Conservation (phyloP, 1,140 invertebrate species). For the Delia radicum region DNA sequence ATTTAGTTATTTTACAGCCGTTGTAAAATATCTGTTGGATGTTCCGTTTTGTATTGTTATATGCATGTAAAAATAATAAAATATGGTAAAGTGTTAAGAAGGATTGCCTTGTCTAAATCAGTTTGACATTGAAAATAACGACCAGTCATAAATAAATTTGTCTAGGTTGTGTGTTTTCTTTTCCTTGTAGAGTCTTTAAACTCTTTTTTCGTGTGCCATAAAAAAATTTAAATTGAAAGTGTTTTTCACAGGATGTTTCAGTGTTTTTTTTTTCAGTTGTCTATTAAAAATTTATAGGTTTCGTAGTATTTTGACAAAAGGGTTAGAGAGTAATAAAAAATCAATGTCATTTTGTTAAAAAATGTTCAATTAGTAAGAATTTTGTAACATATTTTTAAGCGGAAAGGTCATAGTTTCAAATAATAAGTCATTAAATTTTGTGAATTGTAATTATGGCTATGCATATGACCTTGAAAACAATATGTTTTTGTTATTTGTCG, state of each 20-base stretch:
- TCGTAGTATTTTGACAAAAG: neutral
- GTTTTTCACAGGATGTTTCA: neutral
- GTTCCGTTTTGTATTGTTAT: neutral
- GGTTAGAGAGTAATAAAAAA: neutral
- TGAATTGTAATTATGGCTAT: no score
- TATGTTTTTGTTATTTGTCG: no score
- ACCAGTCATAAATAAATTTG: neutral
- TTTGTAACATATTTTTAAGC: neutral
- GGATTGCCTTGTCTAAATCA: neutral
- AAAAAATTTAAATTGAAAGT: conserved; percentile 8
- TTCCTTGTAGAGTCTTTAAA: neutral
- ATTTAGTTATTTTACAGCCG: conserved; percentile 13
- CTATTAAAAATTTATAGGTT: neutral
- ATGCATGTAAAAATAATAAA: neutral
- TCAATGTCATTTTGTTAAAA: neutral
- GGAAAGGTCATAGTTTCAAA: neutral
- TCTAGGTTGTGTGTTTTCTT: neutral
- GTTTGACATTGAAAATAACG: conserved; percentile 14
- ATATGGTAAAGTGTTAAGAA: neutral
- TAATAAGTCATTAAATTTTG: no score
- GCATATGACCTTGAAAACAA: no score
- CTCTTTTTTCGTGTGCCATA: conserved; percentile 10
- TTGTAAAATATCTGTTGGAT: neutral
- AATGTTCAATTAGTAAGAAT: neutral
- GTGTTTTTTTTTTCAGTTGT: neutral